These are phyloP conservation scores for Drosophila dunni DNA, from an alignment of 1,140 invertebrate genomes.

Conservation along the genomic window DNA sequence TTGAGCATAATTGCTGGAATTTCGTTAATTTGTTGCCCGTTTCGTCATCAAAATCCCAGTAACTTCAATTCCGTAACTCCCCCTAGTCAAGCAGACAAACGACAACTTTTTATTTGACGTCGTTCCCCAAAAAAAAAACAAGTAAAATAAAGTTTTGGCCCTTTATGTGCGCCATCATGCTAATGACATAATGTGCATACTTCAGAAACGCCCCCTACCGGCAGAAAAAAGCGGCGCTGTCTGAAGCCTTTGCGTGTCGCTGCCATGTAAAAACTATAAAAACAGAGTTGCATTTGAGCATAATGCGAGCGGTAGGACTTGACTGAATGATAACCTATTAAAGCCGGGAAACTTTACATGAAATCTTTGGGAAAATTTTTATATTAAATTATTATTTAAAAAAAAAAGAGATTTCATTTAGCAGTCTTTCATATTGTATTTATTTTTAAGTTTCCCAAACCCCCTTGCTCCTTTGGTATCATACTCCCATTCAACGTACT, in stretches of 20 bases:
- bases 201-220: conserved; percentile 61
- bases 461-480: no score
- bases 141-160: conserved; percentile 54
- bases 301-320: neutral
- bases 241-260: conserved; percentile 65
- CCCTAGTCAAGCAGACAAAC: conserved; percentile 17
- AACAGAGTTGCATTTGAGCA: conserved; percentile 11
- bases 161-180: conserved; percentile 77
- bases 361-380: no score
- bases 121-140: conserved; percentile 10
- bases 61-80: neutral
- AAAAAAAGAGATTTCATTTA: no score
- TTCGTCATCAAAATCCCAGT: conserved; percentile 55
- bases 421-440: no score
- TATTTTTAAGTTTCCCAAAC: no score
- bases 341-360: neutral
- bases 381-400: no score
- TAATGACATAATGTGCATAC: conserved; percentile 83
- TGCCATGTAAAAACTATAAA: conserved; percentile 39
- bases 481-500: no score
- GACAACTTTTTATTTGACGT: conserved; percentile 31
- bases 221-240: conserved; percentile 40
- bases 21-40: conserved; percentile 75
- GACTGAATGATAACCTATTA: conserved; percentile 1
- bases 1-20: conserved; percentile 77